A percentile compares a stretch with the other conserved stretches of the same genome.
Conservation (phyloP, 2,888 invertebrate genomes). For the Sinhomidia bicolor region DNA sequence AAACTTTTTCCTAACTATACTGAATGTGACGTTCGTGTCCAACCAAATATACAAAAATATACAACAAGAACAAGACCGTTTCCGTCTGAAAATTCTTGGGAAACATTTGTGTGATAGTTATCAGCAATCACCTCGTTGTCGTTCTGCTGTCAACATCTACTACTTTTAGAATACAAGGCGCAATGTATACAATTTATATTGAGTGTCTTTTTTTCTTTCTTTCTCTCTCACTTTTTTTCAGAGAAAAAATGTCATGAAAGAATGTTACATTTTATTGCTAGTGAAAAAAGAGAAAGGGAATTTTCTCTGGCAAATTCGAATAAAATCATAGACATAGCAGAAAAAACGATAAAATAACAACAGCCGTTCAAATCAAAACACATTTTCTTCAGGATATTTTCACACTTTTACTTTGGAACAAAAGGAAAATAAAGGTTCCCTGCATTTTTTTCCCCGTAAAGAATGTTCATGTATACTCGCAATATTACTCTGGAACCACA, state of each 20-base stretch:
- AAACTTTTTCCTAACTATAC: slow-evolving; percentile 2
- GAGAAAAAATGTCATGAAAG: slow-evolving; percentile 2
- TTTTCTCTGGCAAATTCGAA: neutral
- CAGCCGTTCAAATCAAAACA: slow-evolving; percentile 20
- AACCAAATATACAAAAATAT: neutral
- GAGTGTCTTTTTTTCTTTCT: neutral
- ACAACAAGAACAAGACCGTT: neutral
- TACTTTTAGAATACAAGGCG: slow-evolving; percentile 1
- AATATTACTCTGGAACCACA: neutral
- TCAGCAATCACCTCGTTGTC: slow-evolving; percentile 30
- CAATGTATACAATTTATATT: neutral
- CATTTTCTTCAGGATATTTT: neutral
- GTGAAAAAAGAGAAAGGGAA: neutral
- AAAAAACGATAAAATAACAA: slow-evolving; percentile 22
- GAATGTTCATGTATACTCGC: slow-evolving; percentile 33
- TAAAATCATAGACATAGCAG: neutral
- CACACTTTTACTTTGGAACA: slow-evolving; percentile 23
- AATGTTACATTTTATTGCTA: neutral
- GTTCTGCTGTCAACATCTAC: slow-evolving; percentile 26
- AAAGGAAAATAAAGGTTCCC: neutral
- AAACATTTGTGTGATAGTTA: neutral
- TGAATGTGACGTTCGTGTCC: neutral
- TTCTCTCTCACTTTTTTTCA: neutral
- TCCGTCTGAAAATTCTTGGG: neutral
- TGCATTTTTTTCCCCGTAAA: neutral